phyloP scores from a whole-genome alignment of 2,888 invertebrate genomes.

The Eupithecia pulchellata region DNA sequence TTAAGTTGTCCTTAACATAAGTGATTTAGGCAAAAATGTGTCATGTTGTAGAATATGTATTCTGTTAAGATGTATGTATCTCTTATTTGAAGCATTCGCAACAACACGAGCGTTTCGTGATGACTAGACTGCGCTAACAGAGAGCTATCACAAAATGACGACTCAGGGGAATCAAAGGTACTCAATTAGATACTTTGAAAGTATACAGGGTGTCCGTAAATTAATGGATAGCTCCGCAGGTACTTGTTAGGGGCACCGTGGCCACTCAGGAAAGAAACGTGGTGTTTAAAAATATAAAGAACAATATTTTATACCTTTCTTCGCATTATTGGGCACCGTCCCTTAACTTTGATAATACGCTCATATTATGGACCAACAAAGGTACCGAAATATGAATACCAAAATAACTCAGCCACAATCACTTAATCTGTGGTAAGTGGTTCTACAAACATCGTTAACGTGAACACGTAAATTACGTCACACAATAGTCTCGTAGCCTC shows the following conservation, averaged over 20 bases:
- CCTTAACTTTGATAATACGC: no score
- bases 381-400: not conserved
- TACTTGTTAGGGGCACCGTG: no score
- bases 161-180: no score
- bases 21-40: not conserved
- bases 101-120: not conserved
- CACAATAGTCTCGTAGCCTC: slow-evolving; percentile 10
- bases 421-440: not conserved
- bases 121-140: not conserved
- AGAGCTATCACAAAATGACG: not conserved
- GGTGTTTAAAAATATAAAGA: no score
- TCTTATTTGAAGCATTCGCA: not conserved
- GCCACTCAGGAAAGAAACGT: no score
- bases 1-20: not conserved
- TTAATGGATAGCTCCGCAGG: no score
- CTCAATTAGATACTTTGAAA: no score
- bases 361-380: not conserved
- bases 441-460: slow-evolving; percentile 3
- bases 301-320: no score
- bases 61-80: no score
- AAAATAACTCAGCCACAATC: not conserved
- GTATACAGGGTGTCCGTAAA: no score
- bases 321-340: no score
- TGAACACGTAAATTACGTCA: slow-evolving; percentile 10
- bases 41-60: not conserved